phyloP scores from a whole-genome alignment of 2,113 vertebrate species.

The Arothron firmamentum region DNA sequence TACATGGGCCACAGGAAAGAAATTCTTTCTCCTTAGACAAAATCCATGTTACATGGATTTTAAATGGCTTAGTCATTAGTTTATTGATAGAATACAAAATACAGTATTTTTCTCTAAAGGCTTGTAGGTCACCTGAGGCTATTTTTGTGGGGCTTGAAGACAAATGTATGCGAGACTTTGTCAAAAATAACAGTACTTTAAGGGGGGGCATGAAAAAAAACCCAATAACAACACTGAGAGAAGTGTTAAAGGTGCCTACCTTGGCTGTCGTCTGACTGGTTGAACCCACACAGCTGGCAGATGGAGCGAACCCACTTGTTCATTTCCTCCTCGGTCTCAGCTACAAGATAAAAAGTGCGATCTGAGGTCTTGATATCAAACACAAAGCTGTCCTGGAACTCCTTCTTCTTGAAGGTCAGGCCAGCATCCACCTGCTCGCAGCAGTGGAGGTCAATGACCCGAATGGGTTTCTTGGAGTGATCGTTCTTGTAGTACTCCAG shows the following conservation, averaged over 20 bases:
- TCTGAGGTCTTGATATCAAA: constrained; percentile 97
- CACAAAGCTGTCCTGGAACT: constrained; percentile 96
- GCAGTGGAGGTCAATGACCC: constrained; percentile 94
- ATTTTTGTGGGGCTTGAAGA: not conserved
- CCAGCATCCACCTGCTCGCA: constrained; percentile 96
- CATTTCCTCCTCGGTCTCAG: constrained; percentile 97
- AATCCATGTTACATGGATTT: too few relatives aligned
- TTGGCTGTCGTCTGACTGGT: constrained; percentile 90
- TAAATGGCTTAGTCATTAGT: too few relatives aligned
- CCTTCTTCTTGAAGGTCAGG: constrained; percentile 97
- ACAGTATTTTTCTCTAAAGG: not conserved
- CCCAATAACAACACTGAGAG: not conserved
- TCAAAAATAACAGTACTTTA: not conserved
- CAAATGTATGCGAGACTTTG: not conserved
- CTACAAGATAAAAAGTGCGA: constrained; percentile 96
- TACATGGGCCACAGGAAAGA: not conserved
- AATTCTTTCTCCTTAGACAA: not conserved
- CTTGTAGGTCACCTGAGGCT: not conserved
- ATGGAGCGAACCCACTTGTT: constrained; percentile 98
- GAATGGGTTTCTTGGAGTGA: constrained; percentile 93
- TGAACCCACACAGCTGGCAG: constrained; percentile 98
- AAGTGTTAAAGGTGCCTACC: constrained; percentile 70
- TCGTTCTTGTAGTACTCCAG: constrained; percentile 99
- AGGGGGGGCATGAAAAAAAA: not conserved
- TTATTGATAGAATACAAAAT: too few relatives aligned